Evolutionary conservation across 1,140 invertebrate species (phyloP).

Genomic region (Drosophila fuyamai): DNA sequence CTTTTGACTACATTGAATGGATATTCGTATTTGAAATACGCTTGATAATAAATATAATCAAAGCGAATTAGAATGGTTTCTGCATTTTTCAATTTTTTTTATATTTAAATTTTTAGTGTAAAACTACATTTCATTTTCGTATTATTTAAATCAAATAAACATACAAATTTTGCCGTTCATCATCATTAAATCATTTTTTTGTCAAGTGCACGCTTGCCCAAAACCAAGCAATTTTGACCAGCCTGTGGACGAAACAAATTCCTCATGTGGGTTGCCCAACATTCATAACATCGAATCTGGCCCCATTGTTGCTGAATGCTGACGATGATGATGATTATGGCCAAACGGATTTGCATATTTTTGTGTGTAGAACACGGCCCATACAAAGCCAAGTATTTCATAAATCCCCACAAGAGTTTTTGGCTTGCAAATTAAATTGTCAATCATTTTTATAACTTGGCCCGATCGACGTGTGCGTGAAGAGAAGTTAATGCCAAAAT

Average conservation of each 20-base stretch:
- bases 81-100: no score
- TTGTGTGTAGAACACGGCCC: conserved; percentile 48
- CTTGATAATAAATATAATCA: no score
- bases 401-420: conserved; percentile 73
- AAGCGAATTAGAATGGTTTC: no score
- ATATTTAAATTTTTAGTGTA: no score
- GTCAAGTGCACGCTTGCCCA: conserved; percentile 22
- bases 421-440: conserved; percentile 81
- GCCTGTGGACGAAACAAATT: conserved; percentile 28
- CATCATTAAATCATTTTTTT: not conserved
- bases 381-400: conserved; percentile 68
- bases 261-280: conserved; percentile 44
- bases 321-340: conserved; percentile 65
- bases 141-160: no score
- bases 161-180: no score
- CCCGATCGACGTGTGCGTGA: conserved; percentile 56
- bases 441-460: conserved; percentile 81
- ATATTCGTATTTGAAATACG: no score
- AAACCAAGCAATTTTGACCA: conserved; percentile 30
- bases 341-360: conserved; percentile 77
- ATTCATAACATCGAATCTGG: conserved; percentile 42
- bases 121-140: no score
- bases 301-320: conserved; percentile 42
- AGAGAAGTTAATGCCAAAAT: conserved; percentile 79
- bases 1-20: no score